These are phyloP conservation scores for Steinernema scapterisci DNA, from an alignment of 2,888 invertebrate genomes.

Conservation along the genomic window DNA sequence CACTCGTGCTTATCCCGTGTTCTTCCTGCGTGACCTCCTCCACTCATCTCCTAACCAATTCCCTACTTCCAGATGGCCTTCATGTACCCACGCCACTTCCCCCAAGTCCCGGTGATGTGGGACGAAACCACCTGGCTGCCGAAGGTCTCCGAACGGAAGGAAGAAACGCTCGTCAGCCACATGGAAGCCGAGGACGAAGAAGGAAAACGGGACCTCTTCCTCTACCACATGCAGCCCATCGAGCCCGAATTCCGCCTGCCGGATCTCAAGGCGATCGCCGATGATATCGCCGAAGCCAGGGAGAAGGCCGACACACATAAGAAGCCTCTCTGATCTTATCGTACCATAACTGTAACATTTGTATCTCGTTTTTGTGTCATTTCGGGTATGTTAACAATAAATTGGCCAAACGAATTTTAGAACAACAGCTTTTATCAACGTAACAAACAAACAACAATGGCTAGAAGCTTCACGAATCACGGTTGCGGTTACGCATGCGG, in stretches of 20 bases:
- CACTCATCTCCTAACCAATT: not conserved
- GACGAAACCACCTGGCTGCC: slow-evolving; percentile 16
- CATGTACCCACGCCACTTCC: slow-evolving; percentile 30
- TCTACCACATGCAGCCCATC: not conserved
- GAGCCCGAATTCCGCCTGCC: not conserved
- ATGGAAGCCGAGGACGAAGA: slow-evolving; percentile 25
- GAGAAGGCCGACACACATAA: not conserved
- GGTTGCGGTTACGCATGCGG: too few relatives aligned
- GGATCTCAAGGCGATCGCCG: not conserved
- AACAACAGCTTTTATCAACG: too few relatives aligned
- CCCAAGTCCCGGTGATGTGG: slow-evolving; percentile 17
- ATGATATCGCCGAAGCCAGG: not conserved
- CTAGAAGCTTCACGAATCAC: too few relatives aligned
- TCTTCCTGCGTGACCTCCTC: too few relatives aligned
- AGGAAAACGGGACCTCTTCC: not conserved
- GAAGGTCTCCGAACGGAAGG: slow-evolving; percentile 22
- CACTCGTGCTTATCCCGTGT: too few relatives aligned
- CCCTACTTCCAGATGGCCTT: slow-evolving; percentile 16
- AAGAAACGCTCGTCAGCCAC: slow-evolving; percentile 19
- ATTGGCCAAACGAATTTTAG: too few relatives aligned
- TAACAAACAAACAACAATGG: too few relatives aligned
- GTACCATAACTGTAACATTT: too few relatives aligned
- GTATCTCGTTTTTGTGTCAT: too few relatives aligned
- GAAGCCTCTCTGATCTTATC: not conserved
- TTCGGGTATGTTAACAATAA: too few relatives aligned